Conservation (phyloP, 1,140 invertebrate species). For the Pseudomyrmex sp. region DNA sequence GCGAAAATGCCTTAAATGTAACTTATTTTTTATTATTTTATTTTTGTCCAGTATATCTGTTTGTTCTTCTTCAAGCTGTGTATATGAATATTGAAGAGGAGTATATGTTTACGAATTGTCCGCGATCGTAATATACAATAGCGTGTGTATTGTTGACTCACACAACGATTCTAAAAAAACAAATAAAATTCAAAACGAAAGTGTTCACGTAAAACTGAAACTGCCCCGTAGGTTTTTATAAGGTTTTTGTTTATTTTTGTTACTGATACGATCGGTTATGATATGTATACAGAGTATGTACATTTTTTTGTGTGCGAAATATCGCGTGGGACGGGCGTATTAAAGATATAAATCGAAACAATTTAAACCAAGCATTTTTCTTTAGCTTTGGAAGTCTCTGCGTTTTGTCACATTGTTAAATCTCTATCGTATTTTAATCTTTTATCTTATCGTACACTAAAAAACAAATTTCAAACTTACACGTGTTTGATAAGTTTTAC, state of each 20-base stretch:
- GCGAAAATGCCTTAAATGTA: too few species aligned
- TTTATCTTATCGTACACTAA: too few species aligned
- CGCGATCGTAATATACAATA: neutral
- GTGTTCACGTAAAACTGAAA: slow-evolving; percentile 24
- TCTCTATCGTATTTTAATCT: too few species aligned
- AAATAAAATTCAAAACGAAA: slow-evolving; percentile 33
- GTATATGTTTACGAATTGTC: slow-evolving; percentile 37
- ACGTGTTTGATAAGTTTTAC: too few species aligned
- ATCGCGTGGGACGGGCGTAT: too few species aligned
- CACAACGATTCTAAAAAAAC: slow-evolving; percentile 23
- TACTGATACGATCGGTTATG: neutral
- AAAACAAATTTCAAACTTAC: too few species aligned
- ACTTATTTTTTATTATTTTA: neutral
- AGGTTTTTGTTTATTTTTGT: slow-evolving; percentile 40
- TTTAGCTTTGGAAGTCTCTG: too few species aligned
- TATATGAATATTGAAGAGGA: neutral
- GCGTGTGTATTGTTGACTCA: slow-evolving; percentile 8
- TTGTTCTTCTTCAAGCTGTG: neutral
- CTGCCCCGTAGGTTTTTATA: neutral
- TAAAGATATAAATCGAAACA: too few species aligned
- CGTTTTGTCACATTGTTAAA: too few species aligned
- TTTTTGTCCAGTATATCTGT: neutral
- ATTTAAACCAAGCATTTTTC: too few species aligned
- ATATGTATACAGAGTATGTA: too few species aligned
- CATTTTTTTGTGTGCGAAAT: too few species aligned